Conservation (phyloP, 2,113 vertebrate species). For the Turdus rufiventris region DNA sequence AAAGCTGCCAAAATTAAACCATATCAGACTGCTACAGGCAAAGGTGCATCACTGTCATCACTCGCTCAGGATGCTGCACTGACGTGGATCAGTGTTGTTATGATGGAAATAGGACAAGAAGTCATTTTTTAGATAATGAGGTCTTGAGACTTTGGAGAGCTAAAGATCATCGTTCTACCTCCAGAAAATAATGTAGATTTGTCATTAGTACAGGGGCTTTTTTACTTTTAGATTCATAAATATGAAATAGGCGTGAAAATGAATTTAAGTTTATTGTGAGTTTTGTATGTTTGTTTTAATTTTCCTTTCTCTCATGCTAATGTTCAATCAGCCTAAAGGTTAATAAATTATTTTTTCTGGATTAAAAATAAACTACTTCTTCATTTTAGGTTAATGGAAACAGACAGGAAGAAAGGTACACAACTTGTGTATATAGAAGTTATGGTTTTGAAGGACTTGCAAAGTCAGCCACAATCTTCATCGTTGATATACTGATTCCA, state of each 20-base stretch:
- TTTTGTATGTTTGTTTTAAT: not conserved
- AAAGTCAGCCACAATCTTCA: not conserved
- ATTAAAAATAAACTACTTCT: slow-evolving; percentile 15
- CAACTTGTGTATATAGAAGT: not conserved
- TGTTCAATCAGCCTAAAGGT: not conserved
- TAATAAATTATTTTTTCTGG: not conserved
- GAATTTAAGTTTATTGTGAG: not conserved
- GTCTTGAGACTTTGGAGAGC: not conserved
- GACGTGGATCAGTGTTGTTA: not conserved
- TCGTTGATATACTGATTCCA: not conserved
- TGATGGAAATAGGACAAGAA: not conserved
- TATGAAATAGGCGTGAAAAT: not conserved
- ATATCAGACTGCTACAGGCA: not conserved
- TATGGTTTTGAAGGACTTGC: not conserved
- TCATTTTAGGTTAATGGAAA: slow-evolving; percentile 20
- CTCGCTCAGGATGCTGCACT: accelerated
- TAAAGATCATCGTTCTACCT: not conserved
- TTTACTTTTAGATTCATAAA: slow-evolving; percentile 29
- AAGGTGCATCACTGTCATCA: not conserved
- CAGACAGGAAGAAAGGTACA: not conserved
- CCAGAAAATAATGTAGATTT: slow-evolving; percentile 16
- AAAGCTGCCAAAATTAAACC: not conserved
- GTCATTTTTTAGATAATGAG: not conserved
- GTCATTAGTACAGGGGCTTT: not conserved
- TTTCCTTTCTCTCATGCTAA: not conserved